Percentiles rank a stretch among this genome's conserved stretches.
Evolutionary conservation across 2,113 vertebrate species (phyloP).

Genomic region (Apodemus sylvaticus): DNA sequence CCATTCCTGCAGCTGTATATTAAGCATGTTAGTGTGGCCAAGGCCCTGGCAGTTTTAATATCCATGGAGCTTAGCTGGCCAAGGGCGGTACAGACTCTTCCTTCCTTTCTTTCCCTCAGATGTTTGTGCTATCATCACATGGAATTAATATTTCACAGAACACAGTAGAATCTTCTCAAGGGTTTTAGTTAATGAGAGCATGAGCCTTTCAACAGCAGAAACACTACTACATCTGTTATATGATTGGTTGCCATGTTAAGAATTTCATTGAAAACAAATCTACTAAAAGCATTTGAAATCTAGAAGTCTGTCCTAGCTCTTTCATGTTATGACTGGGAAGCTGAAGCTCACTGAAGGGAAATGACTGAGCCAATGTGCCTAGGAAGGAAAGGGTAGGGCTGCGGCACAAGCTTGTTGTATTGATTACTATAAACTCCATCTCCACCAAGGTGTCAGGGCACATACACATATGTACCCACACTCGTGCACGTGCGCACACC

Average conservation of each 20-base stretch:
- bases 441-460: background rate
- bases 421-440: background rate
- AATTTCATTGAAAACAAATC: conserved; percentile 1
- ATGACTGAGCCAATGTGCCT: background rate
- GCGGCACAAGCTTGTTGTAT: background rate
- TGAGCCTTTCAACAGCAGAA: background rate
- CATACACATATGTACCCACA: no score
- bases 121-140: background rate
- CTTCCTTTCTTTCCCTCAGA: no score
- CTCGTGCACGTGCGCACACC: no score
- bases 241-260: background rate
- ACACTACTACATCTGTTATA: background rate
- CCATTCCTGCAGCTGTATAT: background rate
- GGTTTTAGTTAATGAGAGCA: background rate
- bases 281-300: conserved; percentile 1
- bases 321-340: background rate
- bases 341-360: background rate
- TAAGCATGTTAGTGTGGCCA: background rate
- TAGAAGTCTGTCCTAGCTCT: background rate
- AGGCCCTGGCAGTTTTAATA: background rate
- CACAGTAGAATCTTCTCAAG: background rate
- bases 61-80: background rate
- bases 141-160: background rate
- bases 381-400: background rate
- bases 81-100: background rate